Evolutionary conservation across 2,113 vertebrate genomes (phyloP), one percentile per base, ranked within the genome.

Genomic region (Piaya cayana): DNA sequence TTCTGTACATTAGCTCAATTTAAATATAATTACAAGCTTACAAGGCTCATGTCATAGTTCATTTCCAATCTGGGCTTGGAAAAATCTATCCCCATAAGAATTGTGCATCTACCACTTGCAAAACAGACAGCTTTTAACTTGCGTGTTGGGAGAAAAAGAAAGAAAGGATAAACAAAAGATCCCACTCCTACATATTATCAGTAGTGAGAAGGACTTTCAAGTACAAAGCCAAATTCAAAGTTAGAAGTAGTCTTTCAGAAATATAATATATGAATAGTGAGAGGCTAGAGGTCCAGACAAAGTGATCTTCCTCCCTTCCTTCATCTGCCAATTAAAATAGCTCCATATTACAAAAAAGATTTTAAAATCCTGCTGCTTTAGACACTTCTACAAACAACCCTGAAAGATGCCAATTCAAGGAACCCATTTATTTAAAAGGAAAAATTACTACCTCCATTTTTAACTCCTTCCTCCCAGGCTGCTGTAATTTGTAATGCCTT

Each of bases 1-100:
- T 97, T 97, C 96, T 98, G 97, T 97, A 98, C 97, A 98, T 97
- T 93, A 98, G 89, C 92, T 97, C 91, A 96, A 96, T 96, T 97
- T 97, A 98, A 97, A 93, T 98, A 97, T 95, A 96, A 95, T 96
- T 97, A 98, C 96, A 98, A 64, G 95, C 96, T 97, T 92, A 65
- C 96, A 97, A 97, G 97, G 96, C 93, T 97, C 95, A 93, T 91
- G 88, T 96, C 96, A 87, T 96, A 96, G 94, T 92, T 98, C 88
- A 95, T 97, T 97, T 97, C 97, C 97, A 97, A 96, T 94, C 95
- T 92, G 96, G 96, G 75, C 74, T 96, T 95, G 86, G 92, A 84
- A 9, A 45, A 49, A 49, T 49, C 47, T 49, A 49, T 92, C 93
- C 94, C 93, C 95, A 77, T 90, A 92, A 92, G 91, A 43, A 67